phyloP scores from a whole-genome alignment of 2,113 vertebrate species.

The Murina feae region DNA sequence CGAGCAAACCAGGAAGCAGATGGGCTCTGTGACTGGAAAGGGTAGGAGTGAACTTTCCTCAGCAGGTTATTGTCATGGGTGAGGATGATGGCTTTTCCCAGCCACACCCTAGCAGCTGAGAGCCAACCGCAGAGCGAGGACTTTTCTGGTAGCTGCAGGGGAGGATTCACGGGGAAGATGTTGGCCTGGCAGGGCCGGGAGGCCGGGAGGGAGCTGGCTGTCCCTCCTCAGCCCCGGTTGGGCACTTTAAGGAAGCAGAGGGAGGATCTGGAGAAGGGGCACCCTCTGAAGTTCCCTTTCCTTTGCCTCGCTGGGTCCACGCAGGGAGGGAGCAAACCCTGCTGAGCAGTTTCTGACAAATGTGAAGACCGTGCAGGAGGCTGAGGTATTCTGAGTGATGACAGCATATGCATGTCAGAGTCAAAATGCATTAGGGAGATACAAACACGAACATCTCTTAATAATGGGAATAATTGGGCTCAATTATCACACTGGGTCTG shows the following conservation, averaged over 20 bases:
- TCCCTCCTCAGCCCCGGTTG: accelerated
- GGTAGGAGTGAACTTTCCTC: neutral
- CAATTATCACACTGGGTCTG: constrained; percentile 58
- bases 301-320: neutral
- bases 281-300: neutral
- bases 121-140: neutral
- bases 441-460: neutral
- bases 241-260: neutral
- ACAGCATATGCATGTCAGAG: constrained; percentile 25
- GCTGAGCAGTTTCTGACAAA: neutral
- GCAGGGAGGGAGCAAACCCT: neutral
- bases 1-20: neutral
- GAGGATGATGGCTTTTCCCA: neutral
- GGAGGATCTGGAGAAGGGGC: neutral
- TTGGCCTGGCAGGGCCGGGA: neutral
- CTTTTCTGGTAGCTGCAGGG: neutral
- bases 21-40: neutral
- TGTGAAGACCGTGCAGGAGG: constrained; percentile 14
- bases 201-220: neutral
- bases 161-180: neutral
- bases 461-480: constrained; percentile 61
- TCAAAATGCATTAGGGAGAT: constrained; percentile 47
- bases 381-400: constrained; percentile 44
- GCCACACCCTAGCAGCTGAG: neutral
- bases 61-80: neutral